Evolutionary conservation across 2,797 vertebrate species (phyloP), one percentile per base, ranked within the genome.

Genomic region (Todus mexicanus): DNA sequence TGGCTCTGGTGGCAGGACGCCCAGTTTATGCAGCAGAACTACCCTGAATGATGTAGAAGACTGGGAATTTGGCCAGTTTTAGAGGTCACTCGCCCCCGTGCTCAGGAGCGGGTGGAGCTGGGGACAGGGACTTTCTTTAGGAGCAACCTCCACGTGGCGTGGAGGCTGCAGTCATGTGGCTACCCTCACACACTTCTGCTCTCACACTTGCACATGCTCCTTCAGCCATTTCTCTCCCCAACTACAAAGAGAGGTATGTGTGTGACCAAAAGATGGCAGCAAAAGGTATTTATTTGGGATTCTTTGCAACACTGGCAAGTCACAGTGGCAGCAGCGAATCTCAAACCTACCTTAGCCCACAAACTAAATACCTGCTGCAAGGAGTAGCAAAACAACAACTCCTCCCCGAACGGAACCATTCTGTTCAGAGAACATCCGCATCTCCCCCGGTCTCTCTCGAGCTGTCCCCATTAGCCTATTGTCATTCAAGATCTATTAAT

Each of bases 401-500:
- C 70, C 66, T 82, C 56, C 7, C 61, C 9, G 0, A 73, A 48
- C 43, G 3, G 48, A 91, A 38, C 61, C 47, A 14, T 27, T 68
- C 29, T 15, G 31, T 10, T 85, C 43, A 69, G 75, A 66, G 70
- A 45, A 48, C 2, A 6, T 51, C 87, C 88, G 87, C 83, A 37
- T 37, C 73, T 86, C 70, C 59, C 54, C 45, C 1, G 0, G 38
- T 19, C 42, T 74, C 66, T 73, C 89, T 86, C 71, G 45, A 29
- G 73, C 64, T 86, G 92, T 95, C 85, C 82, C 80, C 85, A 90
- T 96, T 95, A 96, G 93, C 95, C 87, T 92, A 89, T 40, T 93
- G 91, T 92, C 96, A 95, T 79, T 93, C 92, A 81, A 92, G 92
- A 96, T 95, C 95, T 95, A 95, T 96, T 96, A 96, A 95, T 92